A percentile compares a stretch with the other conserved stretches of the same genome.
phyloP scores from a whole-genome alignment of 2,797 vertebrate genomes.

The Dendrocincla fuliginosa region DNA sequence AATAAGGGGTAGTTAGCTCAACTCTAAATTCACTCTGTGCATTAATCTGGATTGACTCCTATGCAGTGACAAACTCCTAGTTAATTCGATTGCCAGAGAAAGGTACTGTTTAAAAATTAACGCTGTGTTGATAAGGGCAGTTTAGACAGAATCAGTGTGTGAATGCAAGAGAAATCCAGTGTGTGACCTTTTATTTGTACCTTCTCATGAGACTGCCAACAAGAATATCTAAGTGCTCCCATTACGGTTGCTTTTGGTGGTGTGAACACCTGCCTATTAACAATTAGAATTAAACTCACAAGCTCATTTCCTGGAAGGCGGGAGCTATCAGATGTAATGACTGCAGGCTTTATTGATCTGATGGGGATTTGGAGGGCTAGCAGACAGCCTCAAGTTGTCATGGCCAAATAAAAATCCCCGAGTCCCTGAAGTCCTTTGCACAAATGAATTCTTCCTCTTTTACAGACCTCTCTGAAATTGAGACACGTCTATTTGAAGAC shows the following conservation, averaged over 20 bases:
- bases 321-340: not conserved
- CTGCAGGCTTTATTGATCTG: constrained; percentile 38
- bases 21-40: not conserved
- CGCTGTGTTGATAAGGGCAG: not conserved
- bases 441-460: constrained; percentile 22
- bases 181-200: constrained; percentile 13
- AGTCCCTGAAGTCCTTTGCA: not conserved
- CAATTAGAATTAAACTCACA: constrained; percentile 32
- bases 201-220: not conserved
- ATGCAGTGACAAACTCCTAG: not conserved
- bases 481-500: not conserved
- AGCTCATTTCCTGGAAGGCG: constrained; percentile 42
- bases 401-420: not conserved
- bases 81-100: not conserved
- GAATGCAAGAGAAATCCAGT: not conserved
- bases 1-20: not conserved
- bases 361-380: not conserved
- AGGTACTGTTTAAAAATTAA: constrained; percentile 10
- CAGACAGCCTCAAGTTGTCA: not conserved
- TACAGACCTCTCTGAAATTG: not conserved
- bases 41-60: not conserved
- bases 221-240: not conserved
- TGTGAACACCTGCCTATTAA: constrained; percentile 19
- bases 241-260: not conserved
- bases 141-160: not conserved